A percentile compares a stretch with the other conserved stretches of the same genome.
Conservation (phyloP, 2,113 vertebrate genomes). For the Brachyhypopomus gauderio region DNA sequence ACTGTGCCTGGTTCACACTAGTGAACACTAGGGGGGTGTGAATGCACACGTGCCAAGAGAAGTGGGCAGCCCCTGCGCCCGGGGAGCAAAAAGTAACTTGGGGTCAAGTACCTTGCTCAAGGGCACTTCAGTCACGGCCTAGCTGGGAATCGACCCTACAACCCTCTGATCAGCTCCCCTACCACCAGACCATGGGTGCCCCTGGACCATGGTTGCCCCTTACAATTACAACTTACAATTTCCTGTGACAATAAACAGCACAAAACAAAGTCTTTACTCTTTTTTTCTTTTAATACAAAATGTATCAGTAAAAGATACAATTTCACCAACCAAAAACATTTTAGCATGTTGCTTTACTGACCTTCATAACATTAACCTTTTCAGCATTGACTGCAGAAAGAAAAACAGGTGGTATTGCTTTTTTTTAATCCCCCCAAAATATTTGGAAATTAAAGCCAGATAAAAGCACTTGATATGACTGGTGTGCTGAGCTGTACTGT, state of each 20-base stretch:
- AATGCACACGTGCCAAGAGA: too few species aligned
- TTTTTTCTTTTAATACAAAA: conserved; percentile 55
- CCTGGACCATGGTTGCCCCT: too few species aligned
- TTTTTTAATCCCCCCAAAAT: conserved; percentile 14
- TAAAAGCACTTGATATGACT: conserved; percentile 36
- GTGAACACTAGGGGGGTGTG: too few species aligned
- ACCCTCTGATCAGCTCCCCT: too few species aligned
- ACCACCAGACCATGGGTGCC: too few species aligned
- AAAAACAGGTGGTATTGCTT: conserved; percentile 24
- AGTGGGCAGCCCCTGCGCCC: too few species aligned
- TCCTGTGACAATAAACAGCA: neutral
- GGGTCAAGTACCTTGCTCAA: too few species aligned
- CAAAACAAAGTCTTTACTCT: neutral
- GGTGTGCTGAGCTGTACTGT: conserved; percentile 32
- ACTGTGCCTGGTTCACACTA: too few species aligned
- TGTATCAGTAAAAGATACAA: conserved; percentile 45
- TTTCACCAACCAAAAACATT: conserved; percentile 32
- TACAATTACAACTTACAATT: too few species aligned
- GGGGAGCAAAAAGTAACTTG: too few species aligned
- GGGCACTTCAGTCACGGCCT: too few species aligned
- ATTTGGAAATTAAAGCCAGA: conserved; percentile 32
- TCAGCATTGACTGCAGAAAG: conserved; percentile 34
- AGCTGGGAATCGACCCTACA: too few species aligned
- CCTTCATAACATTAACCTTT: conserved; percentile 45
- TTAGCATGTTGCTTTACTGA: conserved; percentile 43